These are phyloP conservation scores for Momotus momota DNA, from an alignment of 2,797 vertebrate genomes.

Conservation along the genomic window DNA sequence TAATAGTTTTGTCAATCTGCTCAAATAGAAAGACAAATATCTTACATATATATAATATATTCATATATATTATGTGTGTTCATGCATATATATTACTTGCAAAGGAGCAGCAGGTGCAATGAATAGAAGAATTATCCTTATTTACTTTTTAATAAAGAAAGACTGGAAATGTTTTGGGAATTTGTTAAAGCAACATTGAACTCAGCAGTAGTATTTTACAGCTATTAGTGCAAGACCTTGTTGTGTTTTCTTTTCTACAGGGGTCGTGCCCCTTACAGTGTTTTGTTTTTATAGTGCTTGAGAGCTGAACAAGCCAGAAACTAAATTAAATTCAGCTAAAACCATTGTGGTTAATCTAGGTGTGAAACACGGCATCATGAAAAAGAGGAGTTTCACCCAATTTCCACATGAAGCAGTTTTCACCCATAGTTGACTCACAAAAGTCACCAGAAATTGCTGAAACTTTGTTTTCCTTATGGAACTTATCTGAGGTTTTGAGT, in stretches of 20 bases:
- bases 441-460: not conserved
- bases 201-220: not conserved
- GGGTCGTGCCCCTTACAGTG: not conserved
- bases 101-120: not conserved
- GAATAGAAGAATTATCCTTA: not conserved
- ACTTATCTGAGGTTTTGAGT: not conserved
- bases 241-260: not conserved
- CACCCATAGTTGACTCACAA: not conserved
- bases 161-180: not conserved
- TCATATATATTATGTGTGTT: not conserved
- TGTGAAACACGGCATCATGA: not conserved
- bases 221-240: not conserved
- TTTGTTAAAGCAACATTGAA: not conserved
- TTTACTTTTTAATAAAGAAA: not conserved
- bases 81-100: not conserved
- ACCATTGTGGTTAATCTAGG: not conserved
- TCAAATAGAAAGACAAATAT: not conserved
- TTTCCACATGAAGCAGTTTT: not conserved
- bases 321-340: slow-evolving; percentile 8
- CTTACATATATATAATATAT: no score
- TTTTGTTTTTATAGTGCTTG: not conserved
- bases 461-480: not conserved
- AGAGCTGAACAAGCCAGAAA: slow-evolving; percentile 25
- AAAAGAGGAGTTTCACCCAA: not conserved
- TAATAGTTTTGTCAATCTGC: not conserved